A percentile compares a stretch with the other conserved stretches of the same genome.
phyloP scores from a whole-genome alignment of 2,113 vertebrate genomes.

The Bungarus multicinctus region DNA sequence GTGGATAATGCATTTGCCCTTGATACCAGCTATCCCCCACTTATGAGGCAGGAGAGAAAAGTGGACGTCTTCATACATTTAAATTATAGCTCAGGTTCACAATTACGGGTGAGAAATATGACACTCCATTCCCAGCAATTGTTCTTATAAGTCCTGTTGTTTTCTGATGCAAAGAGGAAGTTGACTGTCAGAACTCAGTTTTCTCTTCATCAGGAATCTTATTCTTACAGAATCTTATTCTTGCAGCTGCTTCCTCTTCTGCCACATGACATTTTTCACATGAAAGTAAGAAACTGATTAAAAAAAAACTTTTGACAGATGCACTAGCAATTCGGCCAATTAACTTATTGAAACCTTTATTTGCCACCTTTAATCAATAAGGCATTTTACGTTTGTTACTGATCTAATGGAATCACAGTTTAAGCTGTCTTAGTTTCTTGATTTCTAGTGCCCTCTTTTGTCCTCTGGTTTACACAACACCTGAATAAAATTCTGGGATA shows the following conservation, averaged over 20 bases:
- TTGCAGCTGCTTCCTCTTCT: conserved; percentile 15
- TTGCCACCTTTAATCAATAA: neutral
- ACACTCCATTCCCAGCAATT: neutral
- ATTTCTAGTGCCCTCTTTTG: neutral
- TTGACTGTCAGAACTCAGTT: neutral
- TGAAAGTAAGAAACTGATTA: neutral
- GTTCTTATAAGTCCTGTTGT: neutral
- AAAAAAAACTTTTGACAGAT: neutral
- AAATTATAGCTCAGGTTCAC: conserved; percentile 74
- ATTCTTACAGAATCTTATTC: neutral
- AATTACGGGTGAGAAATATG: conserved; percentile 62
- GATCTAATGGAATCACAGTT: neutral
- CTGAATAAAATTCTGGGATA: neutral
- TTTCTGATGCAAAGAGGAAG: neutral
- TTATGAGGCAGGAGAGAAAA: conserved; percentile 70
- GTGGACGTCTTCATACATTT: conserved; percentile 77
- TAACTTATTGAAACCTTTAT: neutral
- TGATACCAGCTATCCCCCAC: conserved; percentile 75
- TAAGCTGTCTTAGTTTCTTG: neutral
- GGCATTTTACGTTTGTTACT: neutral
- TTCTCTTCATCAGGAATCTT: neutral
- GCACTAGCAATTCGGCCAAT: neutral
- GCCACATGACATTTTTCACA: neutral
- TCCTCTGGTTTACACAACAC: neutral
- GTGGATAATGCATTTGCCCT: conserved; percentile 76